Percentiles rank a stretch among this genome's conserved stretches.
Conservation (phyloP, 64 coral and sea anemone species). For the Stylophora pistillata region DNA sequence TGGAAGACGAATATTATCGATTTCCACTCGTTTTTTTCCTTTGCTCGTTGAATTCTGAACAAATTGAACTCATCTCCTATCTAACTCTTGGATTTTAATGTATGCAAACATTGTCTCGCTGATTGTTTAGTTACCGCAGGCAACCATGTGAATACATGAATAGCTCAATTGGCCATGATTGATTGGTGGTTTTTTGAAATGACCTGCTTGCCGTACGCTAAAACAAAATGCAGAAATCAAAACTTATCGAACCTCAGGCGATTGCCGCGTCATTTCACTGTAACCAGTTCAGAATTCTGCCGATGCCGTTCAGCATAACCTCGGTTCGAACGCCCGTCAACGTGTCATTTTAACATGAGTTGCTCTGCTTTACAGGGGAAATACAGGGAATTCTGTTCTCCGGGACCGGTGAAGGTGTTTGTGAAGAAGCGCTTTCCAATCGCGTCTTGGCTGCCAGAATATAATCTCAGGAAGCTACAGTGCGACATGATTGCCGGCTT, state of each 20-base stretch:
- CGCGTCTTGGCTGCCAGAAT: slow-evolving; percentile 61
- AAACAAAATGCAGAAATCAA: slow-evolving; percentile 47
- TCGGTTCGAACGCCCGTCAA: background rate
- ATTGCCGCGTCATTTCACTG: slow-evolving; percentile 1
- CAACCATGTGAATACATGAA: slow-evolving; percentile 32
- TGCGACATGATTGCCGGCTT: slow-evolving; percentile 85
- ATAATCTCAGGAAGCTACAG: slow-evolving; percentile 62
- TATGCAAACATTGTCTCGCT: slow-evolving; percentile 14
- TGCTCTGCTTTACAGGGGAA: slow-evolving; percentile 63
- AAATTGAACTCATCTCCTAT: too few species aligned
- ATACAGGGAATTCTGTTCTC: slow-evolving; percentile 73
- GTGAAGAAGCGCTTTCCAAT: slow-evolving; percentile 80
- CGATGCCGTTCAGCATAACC: background rate
- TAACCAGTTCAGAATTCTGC: background rate
- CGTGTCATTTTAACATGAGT: slow-evolving; percentile 44
- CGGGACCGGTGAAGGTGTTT: slow-evolving; percentile 26
- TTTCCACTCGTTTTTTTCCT: too few species aligned
- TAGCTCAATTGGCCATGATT: background rate
- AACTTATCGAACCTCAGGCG: background rate
- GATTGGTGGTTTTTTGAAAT: background rate
- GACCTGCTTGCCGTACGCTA: slow-evolving; percentile 16
- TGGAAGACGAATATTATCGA: too few species aligned
- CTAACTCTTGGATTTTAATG: background rate
- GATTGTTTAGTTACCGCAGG: background rate
- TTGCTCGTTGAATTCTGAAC: too few species aligned